A percentile compares a stretch with the other conserved stretches of the same genome.
Evolutionary conservation across 53 echinoderm and acorn worm species (phyloP).

Genomic region (Temnopleurus reevesii): DNA sequence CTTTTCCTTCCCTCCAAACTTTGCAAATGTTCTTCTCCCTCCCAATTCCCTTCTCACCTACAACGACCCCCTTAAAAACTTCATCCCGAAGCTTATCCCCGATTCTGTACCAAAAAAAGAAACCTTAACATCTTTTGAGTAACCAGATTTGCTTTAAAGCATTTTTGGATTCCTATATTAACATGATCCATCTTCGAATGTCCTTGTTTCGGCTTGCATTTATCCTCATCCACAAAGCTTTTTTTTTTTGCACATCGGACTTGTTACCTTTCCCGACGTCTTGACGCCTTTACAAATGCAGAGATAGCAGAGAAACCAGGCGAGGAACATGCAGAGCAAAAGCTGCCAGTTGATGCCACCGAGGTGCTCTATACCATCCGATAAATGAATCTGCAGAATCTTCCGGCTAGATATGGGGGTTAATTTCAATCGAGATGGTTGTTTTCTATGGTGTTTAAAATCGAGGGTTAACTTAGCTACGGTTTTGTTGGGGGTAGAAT

Average conservation of each 20-base stretch:
- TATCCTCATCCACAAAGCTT: constrained; percentile 51
- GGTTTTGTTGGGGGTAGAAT: constrained; percentile 11
- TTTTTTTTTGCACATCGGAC: constrained; percentile 47
- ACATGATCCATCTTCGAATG: constrained; percentile 34
- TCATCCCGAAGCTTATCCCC: not conserved
- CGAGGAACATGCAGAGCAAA: constrained; percentile 66
- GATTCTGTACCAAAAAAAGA: not conserved
- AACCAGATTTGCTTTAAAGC: constrained; percentile 25
- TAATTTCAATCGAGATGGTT: constrained; percentile 61
- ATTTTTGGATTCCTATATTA: not conserved
- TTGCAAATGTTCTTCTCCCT: not conserved
- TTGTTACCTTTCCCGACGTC: constrained; percentile 87
- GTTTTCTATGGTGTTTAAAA: constrained; percentile 39
- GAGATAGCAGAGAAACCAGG: constrained; percentile 87
- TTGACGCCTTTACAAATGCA: constrained; percentile 94
- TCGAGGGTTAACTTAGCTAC: constrained; percentile 30
- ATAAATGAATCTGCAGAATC: constrained; percentile 83
- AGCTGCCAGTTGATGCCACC: constrained; percentile 93
- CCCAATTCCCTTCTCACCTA: not conserved
- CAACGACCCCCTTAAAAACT: not conserved
- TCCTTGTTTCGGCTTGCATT: constrained; percentile 56
- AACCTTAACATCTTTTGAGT: not conserved
- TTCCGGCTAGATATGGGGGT: constrained; percentile 76
- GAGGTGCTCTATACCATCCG: constrained; percentile 80
- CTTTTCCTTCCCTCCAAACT: not conserved